phyloP scores from a whole-genome alignment of 2,797 vertebrate genomes.

The Spea hammondii region DNA sequence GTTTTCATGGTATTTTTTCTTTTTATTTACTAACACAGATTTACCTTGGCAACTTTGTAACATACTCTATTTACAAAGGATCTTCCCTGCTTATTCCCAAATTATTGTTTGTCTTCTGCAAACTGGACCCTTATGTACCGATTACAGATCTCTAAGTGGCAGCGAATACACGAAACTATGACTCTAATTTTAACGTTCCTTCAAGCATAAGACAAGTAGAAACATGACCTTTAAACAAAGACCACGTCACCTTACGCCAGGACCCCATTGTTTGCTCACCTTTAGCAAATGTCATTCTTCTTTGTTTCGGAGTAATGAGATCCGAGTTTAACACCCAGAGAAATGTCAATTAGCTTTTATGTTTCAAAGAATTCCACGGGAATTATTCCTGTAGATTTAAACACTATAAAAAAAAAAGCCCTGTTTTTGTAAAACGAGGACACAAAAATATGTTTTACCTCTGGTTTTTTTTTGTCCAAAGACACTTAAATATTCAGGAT shows the following conservation, averaged over 20 bases:
- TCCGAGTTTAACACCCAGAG: slow-evolving; percentile 32
- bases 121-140: neutral
- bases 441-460: no score
- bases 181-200: neutral
- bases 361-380: neutral
- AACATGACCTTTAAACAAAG: slow-evolving; percentile 37
- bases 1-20: no score
- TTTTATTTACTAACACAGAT: no score
- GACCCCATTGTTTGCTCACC: slow-evolving; percentile 33
- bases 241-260: neutral
- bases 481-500: no score
- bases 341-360: slow-evolving; percentile 45
- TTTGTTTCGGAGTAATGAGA: slow-evolving; percentile 42
- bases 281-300: slow-evolving; percentile 41
- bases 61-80: neutral
- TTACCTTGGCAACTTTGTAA: no score
- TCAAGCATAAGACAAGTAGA: slow-evolving; percentile 7
- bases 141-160: neutral
- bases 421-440: neutral
- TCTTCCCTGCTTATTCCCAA: neutral
- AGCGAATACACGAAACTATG: neutral
- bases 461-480: no score
- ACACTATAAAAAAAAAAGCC: neutral
- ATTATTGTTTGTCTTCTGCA: neutral
- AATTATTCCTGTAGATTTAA: neutral